phyloP scores from a whole-genome alignment of 2,888 invertebrate genomes.

The Xestia xanthographa region DNA sequence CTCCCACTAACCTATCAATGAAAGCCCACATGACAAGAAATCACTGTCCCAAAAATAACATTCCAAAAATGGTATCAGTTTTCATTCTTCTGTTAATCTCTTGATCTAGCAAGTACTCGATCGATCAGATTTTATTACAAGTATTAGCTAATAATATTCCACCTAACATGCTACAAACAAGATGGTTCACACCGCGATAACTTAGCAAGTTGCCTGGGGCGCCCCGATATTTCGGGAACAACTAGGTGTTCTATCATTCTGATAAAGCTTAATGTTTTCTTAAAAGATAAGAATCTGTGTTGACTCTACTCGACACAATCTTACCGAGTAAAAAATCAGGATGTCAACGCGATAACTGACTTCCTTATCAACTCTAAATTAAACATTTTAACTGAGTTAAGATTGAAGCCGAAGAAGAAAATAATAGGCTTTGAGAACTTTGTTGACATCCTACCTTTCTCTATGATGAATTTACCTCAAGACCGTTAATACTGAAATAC shows the following conservation, averaged over 20 bases:
- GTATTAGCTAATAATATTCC: constrained; percentile 35
- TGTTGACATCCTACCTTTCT: constrained; percentile 31
- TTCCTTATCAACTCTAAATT: constrained; percentile 70
- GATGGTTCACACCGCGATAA: constrained; percentile 52
- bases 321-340: constrained; percentile 83
- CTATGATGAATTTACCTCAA: constrained; percentile 39
- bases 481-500: constrained; percentile 37
- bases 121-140: constrained; percentile 29
- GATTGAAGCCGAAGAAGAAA: constrained; percentile 46
- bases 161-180: constrained; percentile 47
- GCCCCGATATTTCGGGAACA: constrained; percentile 56
- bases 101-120: constrained; percentile 3
- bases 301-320: constrained; percentile 82
- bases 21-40: background rate
- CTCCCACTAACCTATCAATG: background rate
- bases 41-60: background rate
- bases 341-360: constrained; percentile 80
- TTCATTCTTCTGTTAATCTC: constrained; percentile 24
- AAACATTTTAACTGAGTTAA: constrained; percentile 57
- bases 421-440: constrained; percentile 42
- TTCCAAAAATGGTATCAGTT: background rate
- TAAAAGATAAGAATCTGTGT: constrained; percentile 83
- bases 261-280: constrained; percentile 81
- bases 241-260: constrained; percentile 77
- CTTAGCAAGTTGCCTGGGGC: constrained; percentile 42